phyloP scores from a whole-genome alignment of 2,797 vertebrate genomes.

The Gastrophryne carolinensis region DNA sequence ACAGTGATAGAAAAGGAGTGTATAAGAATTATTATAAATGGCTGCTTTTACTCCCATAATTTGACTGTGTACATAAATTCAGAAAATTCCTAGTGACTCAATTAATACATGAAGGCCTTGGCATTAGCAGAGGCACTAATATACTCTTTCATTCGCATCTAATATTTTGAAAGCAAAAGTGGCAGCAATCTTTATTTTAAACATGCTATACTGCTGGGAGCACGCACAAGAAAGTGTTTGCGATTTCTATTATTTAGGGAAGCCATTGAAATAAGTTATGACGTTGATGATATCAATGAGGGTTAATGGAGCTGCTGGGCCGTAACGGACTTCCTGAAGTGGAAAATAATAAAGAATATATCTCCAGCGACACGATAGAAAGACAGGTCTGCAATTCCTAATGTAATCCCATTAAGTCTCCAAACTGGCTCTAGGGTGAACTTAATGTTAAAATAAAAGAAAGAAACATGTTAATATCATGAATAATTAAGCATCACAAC shows the following conservation, averaged over 20 bases:
- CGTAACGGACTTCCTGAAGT: slow-evolving; percentile 43
- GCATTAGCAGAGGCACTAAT: not conserved
- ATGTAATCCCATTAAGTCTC: slow-evolving; percentile 52
- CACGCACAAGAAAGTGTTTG: slow-evolving; percentile 18
- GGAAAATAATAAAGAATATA: slow-evolving; percentile 47
- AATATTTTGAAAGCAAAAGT: not conserved
- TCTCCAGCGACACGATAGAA: slow-evolving; percentile 30
- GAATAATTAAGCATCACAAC: slow-evolving; percentile 59
- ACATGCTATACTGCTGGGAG: not conserved
- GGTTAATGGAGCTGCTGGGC: slow-evolving; percentile 42
- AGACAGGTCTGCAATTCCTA: slow-evolving; percentile 46
- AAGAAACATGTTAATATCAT: slow-evolving; percentile 57
- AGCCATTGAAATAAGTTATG: not conserved
- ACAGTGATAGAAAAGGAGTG: no score
- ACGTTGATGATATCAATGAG: slow-evolving; percentile 40
- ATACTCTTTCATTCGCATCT: not conserved
- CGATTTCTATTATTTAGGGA: not conserved
- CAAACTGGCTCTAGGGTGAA: slow-evolving; percentile 55
- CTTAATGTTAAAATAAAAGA: slow-evolving; percentile 57
- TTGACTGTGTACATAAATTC: no score
- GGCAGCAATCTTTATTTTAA: not conserved
- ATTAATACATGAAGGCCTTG: no score
- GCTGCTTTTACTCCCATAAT: no score
- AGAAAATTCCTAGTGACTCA: no score
- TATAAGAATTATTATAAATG: no score